Percentiles rank a stretch among this genome's conserved stretches.
phyloP scores from a whole-genome alignment of 2,888 invertebrate species.

The Itoplectis maculator region DNA sequence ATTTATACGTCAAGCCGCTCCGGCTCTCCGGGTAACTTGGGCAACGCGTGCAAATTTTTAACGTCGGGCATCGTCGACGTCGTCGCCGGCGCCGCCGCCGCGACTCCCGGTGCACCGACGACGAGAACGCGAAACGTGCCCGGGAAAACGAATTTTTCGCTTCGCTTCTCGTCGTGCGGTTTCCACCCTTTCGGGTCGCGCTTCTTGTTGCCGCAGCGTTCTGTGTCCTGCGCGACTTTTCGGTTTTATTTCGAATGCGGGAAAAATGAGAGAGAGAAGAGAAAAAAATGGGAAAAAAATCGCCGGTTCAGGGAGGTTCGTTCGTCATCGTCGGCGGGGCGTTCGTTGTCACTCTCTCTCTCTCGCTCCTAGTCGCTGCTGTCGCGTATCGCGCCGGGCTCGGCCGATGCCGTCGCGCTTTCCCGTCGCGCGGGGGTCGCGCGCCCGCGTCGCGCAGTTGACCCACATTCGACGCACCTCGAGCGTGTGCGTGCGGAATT shows the following conservation, averaged over 20 bases:
- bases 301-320: no score
- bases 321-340: no score
- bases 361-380: no score
- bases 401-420: conserved; percentile 1
- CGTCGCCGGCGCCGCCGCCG: no score
- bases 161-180: conserved; percentile 26
- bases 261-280: conserved; percentile 31
- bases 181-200: conserved; percentile 2
- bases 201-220: background rate
- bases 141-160: conserved; percentile 59
- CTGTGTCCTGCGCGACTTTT: conserved; percentile 15
- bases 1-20: conserved; percentile 21
- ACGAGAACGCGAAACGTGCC: conserved; percentile 58
- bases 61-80: conserved; percentile 38
- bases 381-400: background rate
- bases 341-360: no score
- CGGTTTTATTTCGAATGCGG: conserved; percentile 37
- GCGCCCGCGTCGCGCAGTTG: conserved; percentile 1
- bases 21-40: conserved; percentile 4
- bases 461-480: conserved; percentile 38
- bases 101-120: conserved; percentile 30
- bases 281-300: no score
- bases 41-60: conserved; percentile 56
- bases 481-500: conserved; percentile 15
- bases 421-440: background rate